A percentile compares a stretch with the other conserved stretches of the same genome.
Conservation (phyloP, 2,888 invertebrate genomes). For the Scaptomyza reducta region DNA sequence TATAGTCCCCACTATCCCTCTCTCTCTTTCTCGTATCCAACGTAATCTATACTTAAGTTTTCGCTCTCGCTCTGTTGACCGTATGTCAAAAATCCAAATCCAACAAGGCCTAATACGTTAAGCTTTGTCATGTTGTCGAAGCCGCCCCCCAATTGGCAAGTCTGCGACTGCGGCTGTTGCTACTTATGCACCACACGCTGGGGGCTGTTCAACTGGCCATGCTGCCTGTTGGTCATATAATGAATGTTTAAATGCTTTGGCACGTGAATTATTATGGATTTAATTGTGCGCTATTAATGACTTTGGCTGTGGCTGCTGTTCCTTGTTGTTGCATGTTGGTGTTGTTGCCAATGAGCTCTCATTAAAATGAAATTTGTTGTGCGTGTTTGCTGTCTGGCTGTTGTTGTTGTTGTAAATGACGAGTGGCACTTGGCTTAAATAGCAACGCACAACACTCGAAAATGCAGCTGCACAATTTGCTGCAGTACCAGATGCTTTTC, state of each 20-base stretch:
- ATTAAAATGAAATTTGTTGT: slow-evolving; percentile 73
- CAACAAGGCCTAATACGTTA: slow-evolving; percentile 63
- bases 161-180: not conserved
- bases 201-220: slow-evolving; percentile 16
- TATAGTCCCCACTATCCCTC: not conserved
- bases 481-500: not conserved
- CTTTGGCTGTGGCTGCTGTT: slow-evolving; percentile 24
- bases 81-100: slow-evolving; percentile 71
- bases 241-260: slow-evolving; percentile 64
- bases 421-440: slow-evolving; percentile 66
- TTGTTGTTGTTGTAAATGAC: slow-evolving; percentile 43
- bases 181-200: slow-evolving; percentile 19
- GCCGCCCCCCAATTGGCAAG: slow-evolving; percentile 27
- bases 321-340: slow-evolving; percentile 4
- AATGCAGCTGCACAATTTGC: slow-evolving; percentile 9
- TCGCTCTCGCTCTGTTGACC: not conserved
- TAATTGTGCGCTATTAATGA: slow-evolving; percentile 72
- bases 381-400: slow-evolving; percentile 25
- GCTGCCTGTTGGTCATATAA: slow-evolving; percentile 50
- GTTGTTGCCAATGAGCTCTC: slow-evolving; percentile 57
- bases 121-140: slow-evolving; percentile 28
- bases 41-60: not conserved
- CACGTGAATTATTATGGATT: slow-evolving; percentile 71
- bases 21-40: not conserved
- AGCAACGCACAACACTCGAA: slow-evolving; percentile 58